Base-by-base conservation (phyloP, 2,888 invertebrate species). In the Xanthorhoe spadicearia region DNA sequence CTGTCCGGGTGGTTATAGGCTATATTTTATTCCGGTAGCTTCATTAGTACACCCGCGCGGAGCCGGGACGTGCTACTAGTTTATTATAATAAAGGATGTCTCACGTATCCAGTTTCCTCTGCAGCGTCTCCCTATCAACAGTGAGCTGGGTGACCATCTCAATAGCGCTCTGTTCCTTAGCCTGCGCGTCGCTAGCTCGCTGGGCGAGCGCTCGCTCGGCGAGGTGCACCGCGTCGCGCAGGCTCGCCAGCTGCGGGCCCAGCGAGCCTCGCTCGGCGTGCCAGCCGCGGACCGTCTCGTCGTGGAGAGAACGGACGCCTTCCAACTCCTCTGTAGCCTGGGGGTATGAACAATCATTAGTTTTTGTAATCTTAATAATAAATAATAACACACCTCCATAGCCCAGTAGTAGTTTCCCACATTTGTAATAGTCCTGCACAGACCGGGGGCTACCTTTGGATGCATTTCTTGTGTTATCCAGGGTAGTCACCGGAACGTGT, bases 281-380 rank as follows among this genome's bases (percentile, higher is more conserved):
- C 90, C 91, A 91, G 66, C 83, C 63, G n/a, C 86, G 81, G 2
- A 92, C 82, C 6, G 93, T 92, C 82, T 93, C 93, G 77, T 92
- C 91, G 83, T 93, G 92, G 50, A 95, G 78, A 0, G 94, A 92
- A 0, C 90, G 88, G 13, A 93, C 91, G 59, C 91, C 90, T 71
- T 94, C 94, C 69, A 93, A 70, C 74, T 93, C 93, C n/a, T 88
- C 89, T 0, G 88, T 89, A 0, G 92, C 92, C 90, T 92, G 77
- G 0, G n/a, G n/a, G n/a, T n/a, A n/a, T n/a, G n/a, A n/a, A n/a
- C n/a, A n/a, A n/a, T n/a, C n/a, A n/a, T n/a, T n/a, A n/a, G n/a
- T n/a, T n/a, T n/a, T n/a, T n/a, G n/a, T n/a, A n/a, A n/a, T n/a
- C n/a, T n/a, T n/a, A n/a, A n/a, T n/a, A n/a, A n/a, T n/a, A n/a